Base-by-base conservation (phyloP, 2,113 vertebrate species). In the Pseudorectes ferrugineus region DNA sequence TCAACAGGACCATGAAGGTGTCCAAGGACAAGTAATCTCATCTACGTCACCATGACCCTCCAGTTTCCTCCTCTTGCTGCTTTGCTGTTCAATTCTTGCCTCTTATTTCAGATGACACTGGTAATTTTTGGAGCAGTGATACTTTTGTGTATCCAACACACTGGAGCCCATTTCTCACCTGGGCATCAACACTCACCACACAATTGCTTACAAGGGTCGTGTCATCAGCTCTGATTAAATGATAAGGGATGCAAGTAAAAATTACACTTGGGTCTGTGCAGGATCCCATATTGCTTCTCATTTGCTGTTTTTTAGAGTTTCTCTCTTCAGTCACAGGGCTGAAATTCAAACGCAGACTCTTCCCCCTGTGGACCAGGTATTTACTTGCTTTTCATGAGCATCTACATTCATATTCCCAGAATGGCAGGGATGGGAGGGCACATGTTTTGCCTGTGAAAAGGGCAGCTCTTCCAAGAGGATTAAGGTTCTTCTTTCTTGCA, bases 361-460 rank as follows among this genome's bases (percentile, higher is more conserved):
- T 25, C 28, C 46, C 38, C 14, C 57, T 45, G 61, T 66, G 89
- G 89, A 73, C 88, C 46, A 59, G 85, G 71, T 91, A 67, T 48
- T 95, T 88, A 45, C 59, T 80, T 80, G 46, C 59, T 94, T 90
- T 90, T 81, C 84, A 89, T 61, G 80, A 88, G 74, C 85, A 82
- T 57, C 85, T 85, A 17, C 71, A 51, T 87, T 80, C 26, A 2
- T 76, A 36, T 92, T 93, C 89, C 70, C 78, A 79, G 81, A 51
- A 68, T 23, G 28, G 43, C 1, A 12, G 48, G 16, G 29, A 11
- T 8, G 20, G 25, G 17, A 25, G 10, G 11, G 7, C 10, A 18
- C 8, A 26, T 0, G 1, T 73, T 85, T 88, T 89, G 35, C 61
- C 46, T 82, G 21, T 75, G 77, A 76, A 93, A 78, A 79, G 75